Percentiles rank a stretch among this genome's conserved stretches.
Conservation (phyloP, 2,797 vertebrate species). For the Argya squamiceps region DNA sequence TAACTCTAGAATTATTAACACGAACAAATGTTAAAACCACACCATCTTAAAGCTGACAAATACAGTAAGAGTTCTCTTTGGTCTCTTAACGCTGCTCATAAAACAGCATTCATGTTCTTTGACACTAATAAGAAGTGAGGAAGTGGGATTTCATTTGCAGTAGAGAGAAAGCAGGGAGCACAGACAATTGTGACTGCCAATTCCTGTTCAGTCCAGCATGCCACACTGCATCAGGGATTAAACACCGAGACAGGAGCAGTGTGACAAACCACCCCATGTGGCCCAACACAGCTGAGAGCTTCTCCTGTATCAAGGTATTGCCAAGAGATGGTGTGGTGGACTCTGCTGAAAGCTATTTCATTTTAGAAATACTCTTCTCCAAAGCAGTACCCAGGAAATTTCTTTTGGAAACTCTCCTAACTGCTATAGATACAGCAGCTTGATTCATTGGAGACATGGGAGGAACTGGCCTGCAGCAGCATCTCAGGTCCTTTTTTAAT, state of each 20-base stretch:
- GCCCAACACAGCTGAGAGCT: neutral
- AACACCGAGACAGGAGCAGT: neutral
- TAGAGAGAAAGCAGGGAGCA: neutral
- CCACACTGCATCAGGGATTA: neutral
- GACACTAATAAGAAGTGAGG: accelerated
- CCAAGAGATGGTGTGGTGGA: neutral
- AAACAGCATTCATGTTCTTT: neutral
- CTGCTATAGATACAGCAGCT: neutral
- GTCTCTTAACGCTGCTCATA: neutral
- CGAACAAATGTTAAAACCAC: neutral
- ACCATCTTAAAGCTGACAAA: neutral
- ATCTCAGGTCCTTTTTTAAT: neutral
- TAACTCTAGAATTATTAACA: neutral
- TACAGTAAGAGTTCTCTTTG: neutral
- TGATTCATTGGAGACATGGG: neutral
- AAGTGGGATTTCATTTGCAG: neutral
- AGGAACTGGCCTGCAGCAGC: neutral
- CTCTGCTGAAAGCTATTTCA: neutral
- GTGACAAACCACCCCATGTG: neutral
- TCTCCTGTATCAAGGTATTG: neutral
- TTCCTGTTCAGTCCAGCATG: neutral
- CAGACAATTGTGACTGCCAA: neutral
- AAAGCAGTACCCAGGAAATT: neutral
- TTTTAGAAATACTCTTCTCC: neutral
- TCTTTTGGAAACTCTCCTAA: neutral